Base-by-base conservation (phyloP, 2,113 vertebrate species). In the Zingel zingel region DNA sequence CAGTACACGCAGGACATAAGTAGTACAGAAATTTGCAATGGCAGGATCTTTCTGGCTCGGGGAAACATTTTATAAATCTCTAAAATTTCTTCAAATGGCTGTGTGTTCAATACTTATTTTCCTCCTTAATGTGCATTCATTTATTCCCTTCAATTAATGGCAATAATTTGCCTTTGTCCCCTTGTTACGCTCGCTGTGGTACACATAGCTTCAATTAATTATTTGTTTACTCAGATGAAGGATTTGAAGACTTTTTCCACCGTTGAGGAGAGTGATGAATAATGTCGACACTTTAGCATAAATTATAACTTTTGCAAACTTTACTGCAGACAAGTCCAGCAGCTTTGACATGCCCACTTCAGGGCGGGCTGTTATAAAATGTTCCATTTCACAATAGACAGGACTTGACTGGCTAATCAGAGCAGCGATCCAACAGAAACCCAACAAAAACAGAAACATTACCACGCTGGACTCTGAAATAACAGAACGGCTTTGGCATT, bases 401-500 rank as follows among this genome's bases (percentile, higher is more conserved):
- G 21, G 58, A 66, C 51, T 53, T 59, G 61, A 81, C n/a, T 21
- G 25, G 15, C 3, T 11, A 27, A 45, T 77, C 16, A 50, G 23
- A 58, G 33, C 71, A 67, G 54, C 65, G 12, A 66, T 74, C 53
- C n/a, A 53, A 75, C 66, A 81, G 59, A 70, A 67, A 53, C 5
- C 14, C 5, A 68, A 70, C 9, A 18, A 30, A 67, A 36, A 65
- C 0, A 3, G 6, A 25, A 53, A 73, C 27, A 23, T 48, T 14
- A 63, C 48, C 16, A 57, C 43, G 54, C 51, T 30, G 25, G 33
- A 30, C 33, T 43, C 3, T 64, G 1, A 30, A 75, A 64, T 10
- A 69, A 50, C 47, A 74, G 33, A 68, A 25, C 63, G 56, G 12
- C 6, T 51, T 62, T 62, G 1, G 64, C 59, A 82, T 86, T 90